Base-by-base conservation (phyloP, 2,888 invertebrate genomes). In the Tetranychus piercei region DNA sequence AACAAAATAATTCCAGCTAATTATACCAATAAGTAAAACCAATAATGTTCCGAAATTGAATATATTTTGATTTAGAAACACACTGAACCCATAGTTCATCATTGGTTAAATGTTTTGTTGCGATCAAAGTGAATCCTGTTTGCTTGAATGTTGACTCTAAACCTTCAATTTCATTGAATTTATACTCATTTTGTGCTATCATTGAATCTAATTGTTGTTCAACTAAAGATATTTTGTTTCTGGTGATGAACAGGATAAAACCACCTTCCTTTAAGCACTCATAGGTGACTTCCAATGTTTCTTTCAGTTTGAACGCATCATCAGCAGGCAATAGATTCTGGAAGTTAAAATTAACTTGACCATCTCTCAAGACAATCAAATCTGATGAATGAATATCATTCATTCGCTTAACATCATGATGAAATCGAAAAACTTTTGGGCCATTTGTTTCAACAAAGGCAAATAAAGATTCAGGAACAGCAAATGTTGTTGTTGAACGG, bases 201-300 rank as follows among this genome's bases (percentile, higher is more conserved):
- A 43, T 67, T 20, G 23, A 74, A 55, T 15, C 15, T 55, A 55
- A 55, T 55, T 55, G 55, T 34, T 74, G 22, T n/a, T 74, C 74
- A 11, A 71, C 9, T 44, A 18, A 23, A 1, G 70, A 55, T 11
- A 74, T 23, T 22, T 20, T 70, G 9, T 71, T 55, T 71, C 70
- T 44, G 11, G 18, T 55, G n/a, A 44, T 34, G 18, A 74, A 20
- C 5, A 74, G 1, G 8, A 74, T 15, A 23, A 74, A 74, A 8
- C 70, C 71, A n/a, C 34, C 71, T 1, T 70, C 34, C 34, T 71
- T 74, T 34, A 74, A 45, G 70, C 34, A 55, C 9, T 71, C 20
- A 23, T n/a, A 23, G 23, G 55, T 69, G 18, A 44, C n/a, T 55
- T 55, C 15, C 2, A 74, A 22, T 8, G 67, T 44, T 70, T 43